These are phyloP conservation scores for Amblyraja radiata DNA, from an alignment of 2,797 vertebrate species.

Conservation along the genomic window DNA sequence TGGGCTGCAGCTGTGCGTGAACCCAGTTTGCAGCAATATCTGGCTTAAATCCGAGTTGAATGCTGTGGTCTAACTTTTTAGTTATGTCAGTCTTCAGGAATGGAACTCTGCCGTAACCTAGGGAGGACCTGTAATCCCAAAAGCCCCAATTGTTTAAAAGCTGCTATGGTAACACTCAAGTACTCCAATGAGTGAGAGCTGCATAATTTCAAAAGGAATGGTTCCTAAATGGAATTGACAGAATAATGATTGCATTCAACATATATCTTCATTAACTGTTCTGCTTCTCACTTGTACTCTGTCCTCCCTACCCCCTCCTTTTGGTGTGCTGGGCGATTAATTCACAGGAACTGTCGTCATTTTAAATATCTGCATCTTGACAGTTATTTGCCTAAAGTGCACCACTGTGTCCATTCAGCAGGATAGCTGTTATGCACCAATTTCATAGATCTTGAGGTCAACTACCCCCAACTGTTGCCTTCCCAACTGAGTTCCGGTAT, in stretches of 20 bases:
- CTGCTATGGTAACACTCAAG: neutral
- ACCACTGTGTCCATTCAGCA: neutral
- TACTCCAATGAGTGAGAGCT: neutral
- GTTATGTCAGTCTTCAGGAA: too few relatives aligned
- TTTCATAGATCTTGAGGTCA: neutral
- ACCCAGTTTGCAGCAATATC: too few relatives aligned
- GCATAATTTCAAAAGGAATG: neutral
- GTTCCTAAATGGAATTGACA: neutral
- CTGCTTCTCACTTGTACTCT: neutral
- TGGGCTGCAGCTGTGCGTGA: too few relatives aligned
- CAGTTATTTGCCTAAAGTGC: neutral
- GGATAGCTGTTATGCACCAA: neutral
- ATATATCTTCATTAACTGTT: neutral
- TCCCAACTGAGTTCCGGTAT: neutral
- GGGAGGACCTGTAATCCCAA: neutral
- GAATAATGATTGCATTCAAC: neutral
- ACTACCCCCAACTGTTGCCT: neutral
- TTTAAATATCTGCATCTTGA: neutral
- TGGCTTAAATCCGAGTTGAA: too few relatives aligned
- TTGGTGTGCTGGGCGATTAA: neutral
- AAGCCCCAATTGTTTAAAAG: neutral
- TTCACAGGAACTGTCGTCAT: neutral
- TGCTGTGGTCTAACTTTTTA: too few relatives aligned
- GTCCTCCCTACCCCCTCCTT: neutral
- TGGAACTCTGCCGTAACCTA: neutral